Conservation (phyloP, 2,113 vertebrate genomes). For the Sinosuthora webbiana region DNA sequence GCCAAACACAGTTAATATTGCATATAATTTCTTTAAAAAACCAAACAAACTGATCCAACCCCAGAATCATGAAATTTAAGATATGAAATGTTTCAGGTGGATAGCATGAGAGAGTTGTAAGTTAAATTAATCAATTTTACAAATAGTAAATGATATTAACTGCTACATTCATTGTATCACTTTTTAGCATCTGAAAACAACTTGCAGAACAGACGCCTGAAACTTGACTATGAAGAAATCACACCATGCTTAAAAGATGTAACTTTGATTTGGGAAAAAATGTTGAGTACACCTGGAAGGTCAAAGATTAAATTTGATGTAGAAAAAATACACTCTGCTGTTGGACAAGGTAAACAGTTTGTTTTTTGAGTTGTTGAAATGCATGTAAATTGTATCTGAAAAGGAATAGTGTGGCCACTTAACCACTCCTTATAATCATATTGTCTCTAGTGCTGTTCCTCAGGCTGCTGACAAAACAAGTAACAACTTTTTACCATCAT, state of each 20-base stretch:
- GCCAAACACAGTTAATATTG: neutral
- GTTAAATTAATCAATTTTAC: neutral
- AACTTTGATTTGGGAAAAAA: slow-evolving; percentile 93
- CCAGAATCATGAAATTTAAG: neutral
- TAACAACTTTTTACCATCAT: neutral
- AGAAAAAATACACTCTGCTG: slow-evolving; percentile 88
- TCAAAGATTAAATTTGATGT: slow-evolving; percentile 88
- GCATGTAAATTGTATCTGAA: neutral
- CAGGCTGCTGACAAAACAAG: neutral
- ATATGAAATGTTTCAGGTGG: neutral
- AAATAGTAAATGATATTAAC: neutral
- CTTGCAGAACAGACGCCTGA: slow-evolving; percentile 90
- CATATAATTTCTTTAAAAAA: neutral
- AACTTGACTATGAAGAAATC: slow-evolving; percentile 97
- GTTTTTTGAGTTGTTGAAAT: neutral
- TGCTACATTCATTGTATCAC: neutral
- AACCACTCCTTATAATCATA: neutral
- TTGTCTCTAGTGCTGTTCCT: neutral
- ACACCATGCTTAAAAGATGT: slow-evolving; percentile 95
- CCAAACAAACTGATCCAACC: neutral
- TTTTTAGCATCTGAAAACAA: slow-evolving; percentile 88
- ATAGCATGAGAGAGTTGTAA: neutral
- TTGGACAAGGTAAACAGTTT: slow-evolving; percentile 84
- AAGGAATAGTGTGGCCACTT: neutral
- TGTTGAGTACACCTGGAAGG: slow-evolving; percentile 86